Base-by-base conservation (phyloP, 2,797 vertebrate genomes). In the Lacerta bilineata region DNA sequence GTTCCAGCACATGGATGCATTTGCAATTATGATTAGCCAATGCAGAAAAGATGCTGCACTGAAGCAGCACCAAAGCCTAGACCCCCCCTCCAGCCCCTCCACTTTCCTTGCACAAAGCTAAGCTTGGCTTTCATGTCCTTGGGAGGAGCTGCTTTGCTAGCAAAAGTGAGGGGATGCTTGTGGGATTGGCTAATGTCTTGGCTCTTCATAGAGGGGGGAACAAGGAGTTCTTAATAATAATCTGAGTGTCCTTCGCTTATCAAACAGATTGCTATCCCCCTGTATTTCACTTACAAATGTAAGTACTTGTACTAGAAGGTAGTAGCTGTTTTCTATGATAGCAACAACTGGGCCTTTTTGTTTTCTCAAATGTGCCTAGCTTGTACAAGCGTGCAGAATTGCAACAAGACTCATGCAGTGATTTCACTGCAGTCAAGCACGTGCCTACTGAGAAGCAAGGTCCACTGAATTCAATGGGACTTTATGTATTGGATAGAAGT, bases 171-270 rank as follows among this genome's bases (percentile, higher is more conserved):
- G 71, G 61, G 87, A 86, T 89, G 69, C 11, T 15, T 64, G 61
- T 87, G 83, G 13, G 29, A 82, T 55, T 86, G 87, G 1, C 81
- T 89, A 64, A 68, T 5, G 41, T 89, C 20, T 64, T 85, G 46
- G 74, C 85, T 61, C 33, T 85, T 81, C 75, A 55, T 50, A 71
- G 89, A 25, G 87, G 41, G 88, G 88, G 82, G 79, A 36, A 33
- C 64, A 83, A 55, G 91, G 80, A 11, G 83, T 86, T 33, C 17
- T 89, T 88, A 88, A 41, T 86, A 86, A 15, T 61, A 86, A 88
- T 46, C 76, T 72, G 27, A 77, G 81, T 91, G 10, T 5, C 13
- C 18, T n/a, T n/a, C n/a, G 1, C 64, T 85, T 79, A 8, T 0
- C 66, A 87, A 33, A 43, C 39, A 89, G 82, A 87, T 82, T 0